Base-by-base conservation (phyloP, 2,888 invertebrate genomes). In the Xylocampa areola region DNA sequence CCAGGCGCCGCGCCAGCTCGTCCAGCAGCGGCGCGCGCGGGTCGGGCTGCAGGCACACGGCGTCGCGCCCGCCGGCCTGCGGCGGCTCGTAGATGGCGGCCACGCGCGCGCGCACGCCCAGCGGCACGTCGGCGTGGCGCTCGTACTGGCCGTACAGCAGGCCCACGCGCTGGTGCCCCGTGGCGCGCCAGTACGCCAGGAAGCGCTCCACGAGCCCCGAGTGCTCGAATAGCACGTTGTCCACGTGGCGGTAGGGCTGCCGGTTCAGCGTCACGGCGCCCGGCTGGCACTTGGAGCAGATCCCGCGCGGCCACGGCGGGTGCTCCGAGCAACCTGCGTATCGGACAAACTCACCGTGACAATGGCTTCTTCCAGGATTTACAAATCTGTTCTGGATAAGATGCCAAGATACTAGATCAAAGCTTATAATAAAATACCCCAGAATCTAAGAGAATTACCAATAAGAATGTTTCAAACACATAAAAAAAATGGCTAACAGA, bases 241-340 rank as follows among this genome's bases (percentile, higher is more conserved):
- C 99, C 47, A 99, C 97, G 94, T 99, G 99, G 30, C 99, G 96
- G 94, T 98, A 99, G 53, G 95, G 95, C 96, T 99, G 99, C 82
- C 98, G 96, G 92, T 97, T 98, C 39, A 99, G 95, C 17, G 99
- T 99, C 74, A 99, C 97, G 30, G 99, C 99, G 85, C 97, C 98
- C 10, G 99, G 99, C 90, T 99, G 99, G 91, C 99, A 99, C 94
- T 98, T 97, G 37, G 99, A 99, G 92, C 99, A 99, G 84, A 99
- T 98, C 73, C 99, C 99, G 89, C 97, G 97, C 53, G 99, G 99
- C 98, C 99, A 99, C 67, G 99, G 99, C 47, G 97, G 98, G 94
- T 99, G 99, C 86, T 98, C 98, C 78, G 96, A 96, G 88, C 99
- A 99, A 1, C 99, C 94, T 92, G 72, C 17, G 11, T n/a, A n/a